phyloP scores from a whole-genome alignment of 2,888 invertebrate genomes.

The Allophyes oxyacanthae region DNA sequence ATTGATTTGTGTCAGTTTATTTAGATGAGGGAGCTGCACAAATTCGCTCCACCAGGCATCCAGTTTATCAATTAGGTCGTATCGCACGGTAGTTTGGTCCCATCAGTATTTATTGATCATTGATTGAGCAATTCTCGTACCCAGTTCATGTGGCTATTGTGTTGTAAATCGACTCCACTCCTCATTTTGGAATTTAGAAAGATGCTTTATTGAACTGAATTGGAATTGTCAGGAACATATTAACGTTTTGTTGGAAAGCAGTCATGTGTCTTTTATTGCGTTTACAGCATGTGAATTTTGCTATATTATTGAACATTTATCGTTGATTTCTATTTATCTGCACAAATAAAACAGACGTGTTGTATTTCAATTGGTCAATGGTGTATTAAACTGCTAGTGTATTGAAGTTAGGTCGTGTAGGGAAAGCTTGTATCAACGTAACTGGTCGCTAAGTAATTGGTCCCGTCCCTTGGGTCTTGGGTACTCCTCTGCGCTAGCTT shows the following conservation, averaged over 20 bases:
- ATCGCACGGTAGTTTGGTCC: constrained; percentile 70
- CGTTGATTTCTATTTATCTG: constrained; percentile 3
- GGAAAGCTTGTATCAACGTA: constrained; percentile 71
- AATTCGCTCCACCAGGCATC: constrained; percentile 69
- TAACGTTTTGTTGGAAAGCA: constrained; percentile 24
- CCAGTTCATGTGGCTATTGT: constrained; percentile 59
- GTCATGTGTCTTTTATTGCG: constrained; percentile 11
- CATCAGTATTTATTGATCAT: constrained; percentile 74
- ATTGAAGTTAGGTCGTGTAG: constrained; percentile 50
- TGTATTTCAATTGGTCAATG: constrained; percentile 49
- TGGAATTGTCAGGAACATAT: constrained; percentile 15
- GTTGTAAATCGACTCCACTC: constrained; percentile 48
- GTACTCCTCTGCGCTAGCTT: constrained; percentile 62
- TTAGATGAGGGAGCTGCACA: constrained; percentile 72
- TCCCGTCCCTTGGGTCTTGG: constrained; percentile 70
- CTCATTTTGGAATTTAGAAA: constrained; percentile 50
- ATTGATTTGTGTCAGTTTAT: constrained; percentile 75
- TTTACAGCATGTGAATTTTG: constrained; percentile 4
- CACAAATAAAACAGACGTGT: neutral
- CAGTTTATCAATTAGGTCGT: constrained; percentile 80
- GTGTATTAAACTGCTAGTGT: constrained; percentile 43
- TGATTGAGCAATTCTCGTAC: constrained; percentile 72
- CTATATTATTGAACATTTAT: constrained; percentile 5
- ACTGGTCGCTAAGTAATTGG: constrained; percentile 82
- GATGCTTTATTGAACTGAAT: constrained; percentile 35